Base-by-base conservation (phyloP, 2,797 vertebrate species). In the Enteromius anoplus region DNA sequence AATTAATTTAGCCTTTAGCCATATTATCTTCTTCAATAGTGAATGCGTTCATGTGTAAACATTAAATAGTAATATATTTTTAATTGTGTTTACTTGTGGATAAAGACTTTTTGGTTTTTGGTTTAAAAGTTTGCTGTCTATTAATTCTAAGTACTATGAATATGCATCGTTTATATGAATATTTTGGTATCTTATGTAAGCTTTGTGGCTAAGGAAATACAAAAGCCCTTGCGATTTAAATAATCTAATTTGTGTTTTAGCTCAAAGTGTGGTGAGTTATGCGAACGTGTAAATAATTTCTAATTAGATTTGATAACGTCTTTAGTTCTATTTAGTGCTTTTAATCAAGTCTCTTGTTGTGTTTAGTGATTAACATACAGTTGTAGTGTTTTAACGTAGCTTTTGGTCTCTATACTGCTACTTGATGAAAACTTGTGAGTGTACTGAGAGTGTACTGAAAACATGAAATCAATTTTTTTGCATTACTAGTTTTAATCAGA, bases 261-360 rank as follows among this genome's bases (percentile, higher is more conserved):
- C 21, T 75, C 72, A 15, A 75, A 75, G 72, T 21, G 37, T 40
- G 6, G 72, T 75, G 21, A 58, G 32, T 23, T 58, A 21, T 58
- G 72, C 1, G 19, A 12, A 75, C 7, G 21, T 75, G 51, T 75
- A 75, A 75, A 75, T 58, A 75, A 75, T 75, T 75, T 21, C 51
- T 40, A 0, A 75, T 75, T 34, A 55, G 51, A 23, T 23, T 58
- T 58, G 11, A 5, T 75, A 75, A 55, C 11, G 5, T 19, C 51
- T 23, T 40, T 75, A 58, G 32, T 34, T 75, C 11, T 37, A 9
- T 75, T 55, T 55, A 55, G 32, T 55, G 51, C 21, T 75, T 58
- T 58, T 75, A 32, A 55, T 40, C 12, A 71, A 49, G 69, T 47
- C 23, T 49, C 1, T 70, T 21, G 17, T 53, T 58, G 11, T 37